Conservation (phyloP, 2,888 invertebrate genomes). For the Stegana nigrithorax region DNA sequence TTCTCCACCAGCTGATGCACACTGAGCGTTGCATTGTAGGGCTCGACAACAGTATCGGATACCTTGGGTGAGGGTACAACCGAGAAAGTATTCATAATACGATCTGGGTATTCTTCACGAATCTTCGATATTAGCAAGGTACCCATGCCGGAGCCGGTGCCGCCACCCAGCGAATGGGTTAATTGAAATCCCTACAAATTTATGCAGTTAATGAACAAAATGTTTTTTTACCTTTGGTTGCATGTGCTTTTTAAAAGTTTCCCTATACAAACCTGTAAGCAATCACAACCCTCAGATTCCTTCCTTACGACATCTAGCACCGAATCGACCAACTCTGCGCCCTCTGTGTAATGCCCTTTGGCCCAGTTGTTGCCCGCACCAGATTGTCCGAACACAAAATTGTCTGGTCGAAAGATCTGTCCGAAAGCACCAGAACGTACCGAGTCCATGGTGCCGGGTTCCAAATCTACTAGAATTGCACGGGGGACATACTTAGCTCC, state of each 20-base stretch:
- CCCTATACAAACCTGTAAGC: conserved; percentile 73
- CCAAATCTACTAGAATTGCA: conserved; percentile 92
- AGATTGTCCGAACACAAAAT: conserved; percentile 92
- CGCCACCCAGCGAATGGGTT: conserved; percentile 87
- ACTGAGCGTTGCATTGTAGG: conserved; percentile 90
- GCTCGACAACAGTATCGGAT: conserved; percentile 75
- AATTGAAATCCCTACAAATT: conserved; percentile 78
- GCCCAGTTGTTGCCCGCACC: conserved; percentile 91
- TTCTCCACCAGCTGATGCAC: conserved; percentile 91
- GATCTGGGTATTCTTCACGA: conserved; percentile 86
- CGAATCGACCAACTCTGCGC: conserved; percentile 87
- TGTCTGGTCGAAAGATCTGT: conserved; percentile 95
- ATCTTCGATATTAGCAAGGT: conserved; percentile 89
- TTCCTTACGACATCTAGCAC: conserved; percentile 86
- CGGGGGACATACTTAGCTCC: conserved; percentile 95
- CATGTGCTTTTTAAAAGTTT: neutral
- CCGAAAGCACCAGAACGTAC: conserved; percentile 94
- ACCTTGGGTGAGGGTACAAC: conserved; percentile 88
- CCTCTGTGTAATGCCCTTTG: conserved; percentile 94
- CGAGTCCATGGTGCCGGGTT: conserved; percentile 98
- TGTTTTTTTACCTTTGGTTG: neutral
- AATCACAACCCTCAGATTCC: conserved; percentile 92
- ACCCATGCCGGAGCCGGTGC: conserved; percentile 91
- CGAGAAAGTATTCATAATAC: conserved; percentile 89
- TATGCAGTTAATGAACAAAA: conserved; percentile 36